Conservation (phyloP, 1,140 invertebrate genomes). For the Aphaenogaster rudis region DNA sequence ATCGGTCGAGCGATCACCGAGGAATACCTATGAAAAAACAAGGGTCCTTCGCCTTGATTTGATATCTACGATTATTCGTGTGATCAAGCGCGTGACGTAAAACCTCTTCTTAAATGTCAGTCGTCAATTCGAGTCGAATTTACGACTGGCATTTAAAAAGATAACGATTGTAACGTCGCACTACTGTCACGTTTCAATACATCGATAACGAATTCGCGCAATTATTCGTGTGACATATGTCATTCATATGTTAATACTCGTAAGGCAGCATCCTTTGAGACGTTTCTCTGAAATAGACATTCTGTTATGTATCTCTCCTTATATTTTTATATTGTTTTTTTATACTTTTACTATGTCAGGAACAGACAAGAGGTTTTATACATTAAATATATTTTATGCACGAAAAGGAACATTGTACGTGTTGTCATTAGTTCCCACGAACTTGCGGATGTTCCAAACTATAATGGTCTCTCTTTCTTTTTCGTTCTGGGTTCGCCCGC, state of each 20-base stretch:
- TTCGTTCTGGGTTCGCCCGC: neutral
- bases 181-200: neutral
- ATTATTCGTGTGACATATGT: neutral
- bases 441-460: neutral
- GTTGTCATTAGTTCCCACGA: neutral
- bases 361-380: neutral
- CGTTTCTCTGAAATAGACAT: neutral
- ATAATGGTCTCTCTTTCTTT: neutral
- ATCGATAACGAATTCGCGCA: neutral
- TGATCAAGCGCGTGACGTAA: neutral
- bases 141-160: neutral
- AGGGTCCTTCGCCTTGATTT: neutral
- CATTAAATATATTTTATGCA: constrained; percentile 22
- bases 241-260: neutral
- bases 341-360: neutral
- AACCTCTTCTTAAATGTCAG: neutral
- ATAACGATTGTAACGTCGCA: neutral
- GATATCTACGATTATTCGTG: neutral
- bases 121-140: neutral
- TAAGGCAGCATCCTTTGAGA: neutral
- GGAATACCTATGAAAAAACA: constrained; percentile 90
- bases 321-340: neutral
- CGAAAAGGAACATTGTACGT: neutral
- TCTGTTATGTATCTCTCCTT: no score
- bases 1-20: constrained; percentile 96